Conservation (phyloP, 2,888 invertebrate species). For the Microctonus aethiopoides region DNA sequence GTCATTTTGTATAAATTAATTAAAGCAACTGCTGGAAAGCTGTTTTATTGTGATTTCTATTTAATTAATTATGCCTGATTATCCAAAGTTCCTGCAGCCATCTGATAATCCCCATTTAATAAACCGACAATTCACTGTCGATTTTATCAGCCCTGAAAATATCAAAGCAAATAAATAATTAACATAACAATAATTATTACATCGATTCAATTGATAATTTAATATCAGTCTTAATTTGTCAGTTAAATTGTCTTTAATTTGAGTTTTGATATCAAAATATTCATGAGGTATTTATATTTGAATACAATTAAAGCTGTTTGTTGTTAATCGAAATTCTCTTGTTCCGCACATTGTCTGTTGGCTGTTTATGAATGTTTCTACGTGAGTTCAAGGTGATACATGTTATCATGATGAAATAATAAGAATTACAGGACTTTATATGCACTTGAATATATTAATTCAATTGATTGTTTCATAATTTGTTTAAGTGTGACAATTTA, state of each 20-base stretch:
- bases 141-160: background rate
- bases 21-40: background rate
- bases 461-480: background rate
- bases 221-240: background rate
- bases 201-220: background rate
- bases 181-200: background rate
- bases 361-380: background rate
- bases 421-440: background rate
- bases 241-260: background rate
- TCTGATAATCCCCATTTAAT: background rate
- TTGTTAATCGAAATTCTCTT: slow-evolving; percentile 11
- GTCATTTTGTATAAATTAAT: slow-evolving; percentile 51
- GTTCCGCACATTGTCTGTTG: slow-evolving; percentile 10
- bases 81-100: background rate
- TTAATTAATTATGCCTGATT: background rate
- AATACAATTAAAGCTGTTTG: slow-evolving; percentile 8
- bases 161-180: background rate
- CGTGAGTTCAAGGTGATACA: too few species aligned
- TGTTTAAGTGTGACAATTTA: background rate
- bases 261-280: background rate
- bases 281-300: background rate
- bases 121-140: background rate
- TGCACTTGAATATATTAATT: background rate
- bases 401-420: slow-evolving; percentile 3
- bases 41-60: background rate